A percentile compares a stretch with the other conserved stretches of the same genome.
Evolutionary conservation across 1,140 invertebrate species (phyloP).

Genomic region (Musca domestica): DNA sequence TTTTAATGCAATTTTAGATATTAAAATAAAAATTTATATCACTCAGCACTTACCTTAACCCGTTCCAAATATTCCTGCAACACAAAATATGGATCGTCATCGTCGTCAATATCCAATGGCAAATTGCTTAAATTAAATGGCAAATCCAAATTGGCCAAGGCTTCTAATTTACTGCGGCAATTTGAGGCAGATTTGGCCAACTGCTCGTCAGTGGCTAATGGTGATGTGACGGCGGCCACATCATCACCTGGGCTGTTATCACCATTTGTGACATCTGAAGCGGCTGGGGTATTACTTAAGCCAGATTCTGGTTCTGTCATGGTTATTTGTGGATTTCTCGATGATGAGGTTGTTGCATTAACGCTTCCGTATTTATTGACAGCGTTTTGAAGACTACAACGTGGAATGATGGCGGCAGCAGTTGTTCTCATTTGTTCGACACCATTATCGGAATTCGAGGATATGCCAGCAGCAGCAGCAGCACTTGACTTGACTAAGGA

Average conservation of each 20-base stretch:
- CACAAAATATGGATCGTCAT: slow-evolving; percentile 46
- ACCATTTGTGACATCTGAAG: not conserved
- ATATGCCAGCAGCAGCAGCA: too few relatives aligned
- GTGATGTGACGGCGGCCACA: not conserved
- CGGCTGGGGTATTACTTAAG: slow-evolving; percentile 3
- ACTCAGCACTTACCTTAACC: slow-evolving; percentile 44
- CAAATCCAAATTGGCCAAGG: slow-evolving; percentile 47
- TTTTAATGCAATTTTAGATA: too few relatives aligned
- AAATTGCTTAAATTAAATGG: slow-evolving; percentile 40
- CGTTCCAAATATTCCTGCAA: slow-evolving; percentile 49
- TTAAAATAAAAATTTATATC: not conserved
- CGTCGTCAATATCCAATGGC: slow-evolving; percentile 33
- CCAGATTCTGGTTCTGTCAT: slow-evolving; percentile 11
- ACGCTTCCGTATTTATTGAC: slow-evolving; percentile 32
- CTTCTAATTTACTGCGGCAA: slow-evolving; percentile 34
- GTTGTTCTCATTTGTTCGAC: slow-evolving; percentile 2
- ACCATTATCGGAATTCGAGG: slow-evolving; percentile 17
- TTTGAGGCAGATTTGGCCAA: not conserved
- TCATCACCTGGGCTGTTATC: not conserved
- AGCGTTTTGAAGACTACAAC: slow-evolving; percentile 24
- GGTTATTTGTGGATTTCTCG: not conserved
- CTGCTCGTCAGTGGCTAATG: not conserved
- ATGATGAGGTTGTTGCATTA: slow-evolving; percentile 19
- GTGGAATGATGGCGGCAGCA: slow-evolving; percentile 24
- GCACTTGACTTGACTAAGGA: slow-evolving; percentile 26